Conservation (phyloP, 2,113 vertebrate species). For the Progne subis region DNA sequence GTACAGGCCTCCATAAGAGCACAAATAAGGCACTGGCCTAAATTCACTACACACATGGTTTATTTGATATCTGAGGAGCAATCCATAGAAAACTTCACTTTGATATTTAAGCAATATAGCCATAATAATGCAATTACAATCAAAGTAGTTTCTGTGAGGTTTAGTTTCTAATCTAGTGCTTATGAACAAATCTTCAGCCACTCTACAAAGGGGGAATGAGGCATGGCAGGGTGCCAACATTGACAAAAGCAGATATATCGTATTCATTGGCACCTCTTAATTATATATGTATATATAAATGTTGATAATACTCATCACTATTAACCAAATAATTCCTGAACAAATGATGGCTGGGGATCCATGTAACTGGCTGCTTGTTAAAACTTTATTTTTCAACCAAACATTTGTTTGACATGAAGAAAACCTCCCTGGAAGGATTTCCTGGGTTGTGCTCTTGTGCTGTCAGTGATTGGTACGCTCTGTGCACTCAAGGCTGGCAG, state of each 20-base stretch:
- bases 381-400: neutral
- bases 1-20: neutral
- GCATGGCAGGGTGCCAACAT: neutral
- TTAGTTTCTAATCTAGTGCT: neutral
- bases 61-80: neutral
- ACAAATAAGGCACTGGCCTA: neutral
- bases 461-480: neutral
- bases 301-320: neutral
- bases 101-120: neutral
- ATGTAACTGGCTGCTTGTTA: neutral
- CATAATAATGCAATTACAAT: neutral
- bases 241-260: neutral
- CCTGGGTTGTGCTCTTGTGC: neutral
- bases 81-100: neutral
- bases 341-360: neutral
- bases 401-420: neutral
- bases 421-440: neutral
- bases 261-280: neutral
- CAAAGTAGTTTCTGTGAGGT: neutral
- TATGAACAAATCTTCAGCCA: neutral
- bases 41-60: neutral
- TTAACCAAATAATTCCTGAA: neutral
- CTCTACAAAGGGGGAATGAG: neutral
- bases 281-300: neutral
- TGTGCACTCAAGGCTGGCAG: neutral